Conservation (phyloP, 2,113 vertebrate genomes). For the Thinocorus orbignyianus region DNA sequence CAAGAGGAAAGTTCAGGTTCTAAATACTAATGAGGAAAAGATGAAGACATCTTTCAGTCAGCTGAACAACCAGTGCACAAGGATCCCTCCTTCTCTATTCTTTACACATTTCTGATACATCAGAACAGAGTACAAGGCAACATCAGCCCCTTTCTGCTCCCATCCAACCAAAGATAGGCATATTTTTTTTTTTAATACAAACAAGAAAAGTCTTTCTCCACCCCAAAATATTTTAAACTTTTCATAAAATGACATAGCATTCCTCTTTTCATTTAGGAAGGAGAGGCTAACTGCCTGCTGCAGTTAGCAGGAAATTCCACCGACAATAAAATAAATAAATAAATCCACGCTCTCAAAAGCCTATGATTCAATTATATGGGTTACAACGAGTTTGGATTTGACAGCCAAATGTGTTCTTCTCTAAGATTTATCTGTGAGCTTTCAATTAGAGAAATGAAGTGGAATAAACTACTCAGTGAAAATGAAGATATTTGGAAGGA, state of each 20-base stretch:
- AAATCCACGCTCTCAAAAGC: constrained; percentile 24
- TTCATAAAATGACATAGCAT: constrained; percentile 21
- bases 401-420: background rate
- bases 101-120: background rate
- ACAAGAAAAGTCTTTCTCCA: background rate
- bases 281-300: background rate
- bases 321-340: constrained; percentile 47
- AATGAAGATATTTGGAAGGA: constrained; percentile 34
- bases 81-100: background rate
- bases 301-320: constrained; percentile 54
- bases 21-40: constrained; percentile 5
- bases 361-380: constrained; percentile 34
- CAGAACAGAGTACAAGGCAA: background rate
- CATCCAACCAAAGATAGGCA: background rate
- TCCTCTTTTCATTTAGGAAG: background rate
- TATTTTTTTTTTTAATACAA: background rate
- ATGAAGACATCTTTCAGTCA: background rate
- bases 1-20: background rate
- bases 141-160: background rate
- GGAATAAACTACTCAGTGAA: constrained; percentile 38
- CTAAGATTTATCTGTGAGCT: constrained; percentile 27
- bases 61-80: background rate
- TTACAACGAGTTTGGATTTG: constrained; percentile 28
- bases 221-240: constrained; percentile 30
- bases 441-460: constrained; percentile 43